Percentiles rank a stretch among this genome's conserved stretches.
These are phyloP conservation scores for Chiroxiphia lanceolata DNA, from an alignment of 2,797 vertebrate species.

Conservation along the genomic window DNA sequence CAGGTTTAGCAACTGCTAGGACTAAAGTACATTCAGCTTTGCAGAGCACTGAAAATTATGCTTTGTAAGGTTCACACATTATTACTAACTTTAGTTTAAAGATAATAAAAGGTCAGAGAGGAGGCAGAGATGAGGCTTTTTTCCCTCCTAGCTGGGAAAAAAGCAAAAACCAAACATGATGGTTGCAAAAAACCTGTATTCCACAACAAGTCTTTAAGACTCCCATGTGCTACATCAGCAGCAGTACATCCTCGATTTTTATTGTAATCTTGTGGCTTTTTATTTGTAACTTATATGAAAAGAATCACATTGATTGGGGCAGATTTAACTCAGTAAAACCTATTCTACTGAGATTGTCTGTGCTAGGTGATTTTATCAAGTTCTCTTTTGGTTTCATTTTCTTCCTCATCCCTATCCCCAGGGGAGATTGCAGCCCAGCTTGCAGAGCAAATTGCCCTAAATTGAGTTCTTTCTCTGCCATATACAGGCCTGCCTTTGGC, in stretches of 20 bases:
- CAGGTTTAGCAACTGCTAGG: slow-evolving; percentile 15
- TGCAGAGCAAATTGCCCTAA: slow-evolving; percentile 99
- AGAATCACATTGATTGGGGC: slow-evolving; percentile 96
- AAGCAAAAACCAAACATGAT: slow-evolving; percentile 67
- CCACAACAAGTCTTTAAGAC: slow-evolving; percentile 76
- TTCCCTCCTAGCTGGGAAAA: slow-evolving; percentile 40
- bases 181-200: slow-evolving; percentile 72
- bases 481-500: slow-evolving; percentile 91
- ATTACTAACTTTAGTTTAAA: slow-evolving; percentile 28
- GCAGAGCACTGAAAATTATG: slow-evolving; percentile 49
- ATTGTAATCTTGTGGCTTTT: slow-evolving; percentile 95
- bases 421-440: slow-evolving; percentile 91
- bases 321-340: slow-evolving; percentile 98
- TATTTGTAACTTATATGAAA: slow-evolving; percentile 97
- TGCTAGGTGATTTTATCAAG: slow-evolving; percentile 95
- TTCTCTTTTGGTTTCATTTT: slow-evolving; percentile 97
- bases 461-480: slow-evolving; percentile 97
- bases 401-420: slow-evolving; percentile 92
- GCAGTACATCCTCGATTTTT: slow-evolving; percentile 80
- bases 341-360: slow-evolving; percentile 93
- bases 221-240: slow-evolving; percentile 77
- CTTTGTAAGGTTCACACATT: slow-evolving; percentile 6
- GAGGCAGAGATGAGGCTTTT: not conserved
- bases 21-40: not conserved
- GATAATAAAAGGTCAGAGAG: slow-evolving; percentile 49